Conservation (phyloP, 2,797 vertebrate genomes). For the Brotula barbata region DNA sequence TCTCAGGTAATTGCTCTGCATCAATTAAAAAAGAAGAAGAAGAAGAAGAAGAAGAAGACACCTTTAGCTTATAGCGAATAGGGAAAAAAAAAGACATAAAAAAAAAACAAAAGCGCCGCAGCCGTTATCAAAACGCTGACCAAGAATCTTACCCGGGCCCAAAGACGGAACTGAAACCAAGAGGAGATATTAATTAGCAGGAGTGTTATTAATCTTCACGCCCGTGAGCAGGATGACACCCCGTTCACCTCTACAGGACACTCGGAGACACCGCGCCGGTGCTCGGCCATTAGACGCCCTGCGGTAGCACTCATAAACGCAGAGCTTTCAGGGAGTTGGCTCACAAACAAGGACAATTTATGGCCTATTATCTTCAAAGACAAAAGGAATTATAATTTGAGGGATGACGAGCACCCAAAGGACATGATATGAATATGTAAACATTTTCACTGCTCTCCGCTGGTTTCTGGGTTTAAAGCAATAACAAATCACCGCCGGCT, state of each 20-base stretch:
- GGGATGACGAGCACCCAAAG: constrained; percentile 75
- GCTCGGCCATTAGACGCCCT: constrained; percentile 67
- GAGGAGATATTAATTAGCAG: constrained; percentile 75
- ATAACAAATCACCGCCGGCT: constrained; percentile 56
- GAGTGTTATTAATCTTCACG: constrained; percentile 70
- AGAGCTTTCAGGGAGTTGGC: constrained; percentile 73
- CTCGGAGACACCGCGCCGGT: constrained; percentile 40
- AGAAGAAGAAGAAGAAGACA: constrained; percentile 34
- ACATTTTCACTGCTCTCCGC: constrained; percentile 52
- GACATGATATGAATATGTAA: constrained; percentile 78
- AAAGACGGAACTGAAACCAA: constrained; percentile 60
- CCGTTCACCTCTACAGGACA: constrained; percentile 78
- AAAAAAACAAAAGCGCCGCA: too few relatives aligned
- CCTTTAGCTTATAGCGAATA: background rate
- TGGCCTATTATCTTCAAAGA: constrained; percentile 81
- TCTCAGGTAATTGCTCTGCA: constrained; percentile 75
- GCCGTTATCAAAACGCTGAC: too few relatives aligned
- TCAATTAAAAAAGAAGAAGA: constrained; percentile 70
- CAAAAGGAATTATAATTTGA: constrained; percentile 80
- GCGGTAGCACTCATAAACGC: constrained; percentile 77
- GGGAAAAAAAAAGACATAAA: constrained; percentile 32
- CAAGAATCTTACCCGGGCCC: constrained; percentile 29
- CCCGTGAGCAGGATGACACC: constrained; percentile 57
- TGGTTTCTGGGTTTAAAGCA: constrained; percentile 65
- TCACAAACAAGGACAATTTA: constrained; percentile 83